These are phyloP conservation scores for Cylloceria caligata DNA, from an alignment of 2,888 invertebrate species.

Conservation along the genomic window DNA sequence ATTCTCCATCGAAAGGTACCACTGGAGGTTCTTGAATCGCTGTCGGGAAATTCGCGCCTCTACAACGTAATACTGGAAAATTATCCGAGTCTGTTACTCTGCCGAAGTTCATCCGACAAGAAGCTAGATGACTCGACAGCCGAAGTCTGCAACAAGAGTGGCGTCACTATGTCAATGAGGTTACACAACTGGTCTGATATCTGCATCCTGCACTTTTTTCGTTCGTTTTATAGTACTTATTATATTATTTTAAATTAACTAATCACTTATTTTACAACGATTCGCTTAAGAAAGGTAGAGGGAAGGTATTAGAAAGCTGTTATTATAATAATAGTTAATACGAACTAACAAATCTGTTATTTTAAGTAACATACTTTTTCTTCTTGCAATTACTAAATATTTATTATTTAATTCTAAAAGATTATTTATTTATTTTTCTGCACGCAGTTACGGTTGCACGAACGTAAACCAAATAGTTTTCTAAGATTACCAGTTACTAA, in stretches of 20 bases:
- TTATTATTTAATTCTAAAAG: not conserved
- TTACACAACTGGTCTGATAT: slow-evolving; percentile 78
- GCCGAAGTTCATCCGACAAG: slow-evolving; percentile 88
- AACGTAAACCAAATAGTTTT: not conserved
- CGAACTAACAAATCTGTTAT: slow-evolving; percentile 43
- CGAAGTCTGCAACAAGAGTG: slow-evolving; percentile 85
- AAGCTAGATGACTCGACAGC: slow-evolving; percentile 84
- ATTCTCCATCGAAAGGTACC: slow-evolving; percentile 86
- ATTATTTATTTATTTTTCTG: slow-evolving; percentile 39
- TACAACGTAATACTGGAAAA: slow-evolving; percentile 90
- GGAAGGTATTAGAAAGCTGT: slow-evolving; percentile 5
- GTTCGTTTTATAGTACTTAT: slow-evolving; percentile 58
- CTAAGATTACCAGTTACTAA: slow-evolving; percentile 20
- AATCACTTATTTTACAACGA: not conserved
- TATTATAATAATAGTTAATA: not conserved
- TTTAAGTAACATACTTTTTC: slow-evolving; percentile 16
- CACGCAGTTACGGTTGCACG: slow-evolving; percentile 50
- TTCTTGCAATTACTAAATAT: slow-evolving; percentile 18
- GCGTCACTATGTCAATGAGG: slow-evolving; percentile 88
- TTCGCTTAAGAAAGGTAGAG: not conserved
- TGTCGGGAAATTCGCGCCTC: slow-evolving; percentile 88
- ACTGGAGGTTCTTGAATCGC: slow-evolving; percentile 88
- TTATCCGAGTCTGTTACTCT: slow-evolving; percentile 89
- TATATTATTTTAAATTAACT: slow-evolving; percentile 51
- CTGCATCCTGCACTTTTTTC: slow-evolving; percentile 74